Base-by-base conservation (phyloP, 1,140 invertebrate genomes). In the Pygmarrhopalites habei region DNA sequence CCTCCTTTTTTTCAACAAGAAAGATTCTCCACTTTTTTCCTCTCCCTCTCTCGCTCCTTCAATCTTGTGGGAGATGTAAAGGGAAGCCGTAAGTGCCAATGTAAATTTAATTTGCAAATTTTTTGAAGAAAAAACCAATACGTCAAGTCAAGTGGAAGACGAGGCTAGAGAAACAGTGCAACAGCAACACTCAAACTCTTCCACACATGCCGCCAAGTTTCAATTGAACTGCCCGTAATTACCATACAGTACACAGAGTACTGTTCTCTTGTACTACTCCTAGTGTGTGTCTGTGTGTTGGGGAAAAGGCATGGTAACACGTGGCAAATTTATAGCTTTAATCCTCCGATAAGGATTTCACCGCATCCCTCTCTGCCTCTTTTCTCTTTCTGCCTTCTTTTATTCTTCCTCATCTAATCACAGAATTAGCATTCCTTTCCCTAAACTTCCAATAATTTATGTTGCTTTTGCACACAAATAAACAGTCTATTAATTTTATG, bases 31-130 rank as follows among this genome's bases (percentile, higher is more conserved):
- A 14, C 44, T 5, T 5, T 21, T 21, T 19, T 46, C 44, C 44
- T n/a, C 44, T n/a, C 7, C 44, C 44, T 46, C 21, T 46, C 19
- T n/a, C 19, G n/a, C 32, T 35, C 32, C 5, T 35, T 35, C 32
- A 5, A 7, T 7, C 15, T 35, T 35, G n/a, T n/a, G n/a, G n/a
- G n/a, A n/a, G 15, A 35, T 5, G 5, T 35, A 35, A 5, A 35
- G 15, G 5, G 4, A 46, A 46, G 15, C 19, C n/a, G 44, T 46
- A 46, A 46, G 15, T 46, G 21, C 15, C 7, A 46, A 7, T 46
- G 44, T 46, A 46, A 46, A 46, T 46, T 46, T n/a, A n/a, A n/a
- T n/a, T 35, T 46, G 44, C 44, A 46, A 46, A 46, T 46, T 46
- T 46, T 46, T 46, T 17, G 44, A 46, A 19, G 44, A 46, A 46